Conservation (phyloP, 2,888 invertebrate genomes). For the Caenorhabditis japonica region DNA sequence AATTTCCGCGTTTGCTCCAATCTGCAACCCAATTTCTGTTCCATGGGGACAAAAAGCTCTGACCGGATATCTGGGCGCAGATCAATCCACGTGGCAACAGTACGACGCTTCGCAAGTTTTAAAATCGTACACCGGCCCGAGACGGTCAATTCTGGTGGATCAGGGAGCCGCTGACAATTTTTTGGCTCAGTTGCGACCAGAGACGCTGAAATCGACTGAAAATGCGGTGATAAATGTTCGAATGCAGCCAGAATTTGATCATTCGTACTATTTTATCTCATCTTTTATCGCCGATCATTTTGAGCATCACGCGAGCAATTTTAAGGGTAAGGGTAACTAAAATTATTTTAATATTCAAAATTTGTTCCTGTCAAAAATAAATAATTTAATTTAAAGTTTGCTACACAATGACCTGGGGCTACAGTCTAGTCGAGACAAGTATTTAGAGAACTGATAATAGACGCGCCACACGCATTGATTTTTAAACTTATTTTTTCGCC, state of each 20-base stretch:
- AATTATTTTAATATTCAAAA: constrained; percentile 4
- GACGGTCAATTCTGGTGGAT: constrained; percentile 88
- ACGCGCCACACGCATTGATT: background rate
- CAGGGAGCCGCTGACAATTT: constrained; percentile 66
- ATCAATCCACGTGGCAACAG: constrained; percentile 80
- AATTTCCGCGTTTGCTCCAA: constrained; percentile 95
- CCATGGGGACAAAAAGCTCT: constrained; percentile 84
- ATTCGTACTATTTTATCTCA: constrained; percentile 92
- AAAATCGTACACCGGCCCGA: constrained; percentile 87
- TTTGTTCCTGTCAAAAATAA: no score
- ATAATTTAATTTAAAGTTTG: constrained; percentile 2
- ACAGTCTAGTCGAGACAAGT: constrained; percentile 15
- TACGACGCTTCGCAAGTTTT: constrained; percentile 92
- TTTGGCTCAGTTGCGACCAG: constrained; percentile 60
- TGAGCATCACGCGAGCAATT: constrained; percentile 84
- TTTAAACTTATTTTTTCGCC: background rate
- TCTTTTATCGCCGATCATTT: constrained; percentile 93
- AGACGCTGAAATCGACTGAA: constrained; percentile 45
- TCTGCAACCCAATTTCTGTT: constrained; percentile 88
- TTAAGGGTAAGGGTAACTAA: constrained; percentile 4
- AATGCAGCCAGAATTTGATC: constrained; percentile 86
- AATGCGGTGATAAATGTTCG: constrained; percentile 45
- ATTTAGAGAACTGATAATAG: constrained; percentile 4
- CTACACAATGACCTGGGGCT: background rate
- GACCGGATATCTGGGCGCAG: constrained; percentile 79